phyloP scores from a whole-genome alignment of 2,888 invertebrate species.

The Drosophila parthenogenetica region DNA sequence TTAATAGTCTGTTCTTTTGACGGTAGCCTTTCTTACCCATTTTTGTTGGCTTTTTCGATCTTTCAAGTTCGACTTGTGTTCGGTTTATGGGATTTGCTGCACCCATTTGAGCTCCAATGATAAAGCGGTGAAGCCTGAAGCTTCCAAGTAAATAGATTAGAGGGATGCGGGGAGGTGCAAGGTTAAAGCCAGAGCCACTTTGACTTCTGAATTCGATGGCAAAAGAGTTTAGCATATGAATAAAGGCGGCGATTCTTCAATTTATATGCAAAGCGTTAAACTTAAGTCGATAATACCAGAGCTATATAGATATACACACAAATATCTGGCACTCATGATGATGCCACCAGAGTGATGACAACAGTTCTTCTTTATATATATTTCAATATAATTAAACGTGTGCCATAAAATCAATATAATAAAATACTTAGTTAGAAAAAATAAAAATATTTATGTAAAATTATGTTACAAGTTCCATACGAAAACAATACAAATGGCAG shows the following conservation, averaged over 20 bases:
- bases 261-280: conserved; percentile 67
- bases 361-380: background rate
- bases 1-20: no score
- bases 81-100: conserved; percentile 60
- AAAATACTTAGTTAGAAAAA: conserved; percentile 47
- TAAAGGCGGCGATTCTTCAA: conserved; percentile 48
- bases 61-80: conserved; percentile 34
- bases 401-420: conserved; percentile 60
- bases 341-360: conserved; percentile 62
- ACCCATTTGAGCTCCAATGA: conserved; percentile 64
- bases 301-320: conserved; percentile 1
- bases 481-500: conserved; percentile 66
- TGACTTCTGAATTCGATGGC: conserved; percentile 66
- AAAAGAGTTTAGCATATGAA: conserved; percentile 69
- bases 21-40: no score
- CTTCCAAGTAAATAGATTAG: conserved; percentile 62
- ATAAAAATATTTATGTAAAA: conserved; percentile 71
- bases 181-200: conserved; percentile 56
- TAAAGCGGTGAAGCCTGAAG: conserved; percentile 58
- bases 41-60: conserved; percentile 7
- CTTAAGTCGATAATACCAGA: conserved; percentile 50
- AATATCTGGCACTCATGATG: conserved; percentile 35
- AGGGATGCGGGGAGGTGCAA: conserved; percentile 31
- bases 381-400: conserved; percentile 67
- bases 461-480: conserved; percentile 70